phyloP scores from a whole-genome alignment of 2,888 invertebrate genomes.

The Lasioglossum oenotherae region DNA sequence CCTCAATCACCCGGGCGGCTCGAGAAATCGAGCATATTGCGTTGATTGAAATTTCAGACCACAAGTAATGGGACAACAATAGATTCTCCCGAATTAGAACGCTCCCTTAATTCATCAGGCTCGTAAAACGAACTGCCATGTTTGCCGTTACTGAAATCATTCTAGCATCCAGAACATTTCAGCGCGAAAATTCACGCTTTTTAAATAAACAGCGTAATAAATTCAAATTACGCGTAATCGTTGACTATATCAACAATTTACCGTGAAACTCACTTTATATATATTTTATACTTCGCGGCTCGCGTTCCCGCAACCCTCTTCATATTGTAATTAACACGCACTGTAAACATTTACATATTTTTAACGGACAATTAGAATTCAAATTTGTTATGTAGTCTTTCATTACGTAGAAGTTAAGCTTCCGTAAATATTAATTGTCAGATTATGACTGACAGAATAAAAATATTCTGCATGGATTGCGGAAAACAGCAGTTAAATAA shows the following conservation, averaged over 20 bases:
- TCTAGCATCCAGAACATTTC: background rate
- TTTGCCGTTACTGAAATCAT: too few species aligned
- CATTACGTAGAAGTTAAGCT: background rate
- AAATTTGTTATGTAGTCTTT: background rate
- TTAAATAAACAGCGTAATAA: background rate
- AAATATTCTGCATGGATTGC: too few species aligned
- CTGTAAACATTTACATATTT: background rate
- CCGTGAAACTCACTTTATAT: background rate
- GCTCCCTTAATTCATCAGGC: background rate
- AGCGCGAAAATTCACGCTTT: background rate
- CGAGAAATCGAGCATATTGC: background rate
- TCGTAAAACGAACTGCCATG: slow-evolving; percentile 2
- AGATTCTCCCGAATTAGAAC: background rate
- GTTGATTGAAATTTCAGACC: slow-evolving; percentile 26
- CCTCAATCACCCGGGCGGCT: slow-evolving; percentile 8
- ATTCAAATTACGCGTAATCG: background rate
- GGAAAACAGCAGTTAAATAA: too few species aligned
- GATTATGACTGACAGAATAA: background rate
- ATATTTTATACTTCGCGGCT: background rate
- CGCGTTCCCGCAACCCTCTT: background rate
- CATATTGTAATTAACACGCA: background rate
- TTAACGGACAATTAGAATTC: background rate
- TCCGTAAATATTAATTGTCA: background rate
- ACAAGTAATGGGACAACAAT: slow-evolving; percentile 8
- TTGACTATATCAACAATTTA: background rate